Conservation (phyloP, 2,888 invertebrate genomes). For the Arrhopalites spinosus region DNA sequence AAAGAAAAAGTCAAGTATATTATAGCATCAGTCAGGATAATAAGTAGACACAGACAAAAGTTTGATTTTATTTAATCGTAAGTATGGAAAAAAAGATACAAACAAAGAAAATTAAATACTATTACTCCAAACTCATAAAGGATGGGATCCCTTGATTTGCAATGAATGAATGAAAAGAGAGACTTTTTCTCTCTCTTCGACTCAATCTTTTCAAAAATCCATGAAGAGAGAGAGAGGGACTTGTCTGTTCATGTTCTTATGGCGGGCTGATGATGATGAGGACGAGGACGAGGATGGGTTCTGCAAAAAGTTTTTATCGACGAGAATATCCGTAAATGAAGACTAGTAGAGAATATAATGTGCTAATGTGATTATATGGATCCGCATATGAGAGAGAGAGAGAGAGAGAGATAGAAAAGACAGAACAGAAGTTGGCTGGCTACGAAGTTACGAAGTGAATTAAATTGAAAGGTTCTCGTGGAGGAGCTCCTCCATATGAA, state of each 20-base stretch:
- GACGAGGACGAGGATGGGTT: conserved; percentile 20
- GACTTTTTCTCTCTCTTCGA: not conserved
- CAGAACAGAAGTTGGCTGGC: conserved; percentile 37
- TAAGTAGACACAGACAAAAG: not conserved
- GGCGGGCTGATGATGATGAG: not conserved
- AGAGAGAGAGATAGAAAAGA: conserved; percentile 13
- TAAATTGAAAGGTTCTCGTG: conserved; percentile 38
- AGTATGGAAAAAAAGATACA: not conserved
- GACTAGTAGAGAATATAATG: conserved; percentile 34
- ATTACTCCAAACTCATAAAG: not conserved
- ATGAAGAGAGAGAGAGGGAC: conserved; percentile 3
- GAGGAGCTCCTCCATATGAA: conserved; percentile 41
- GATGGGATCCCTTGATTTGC: conserved; percentile 5
- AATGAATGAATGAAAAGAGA: conserved; percentile 9
- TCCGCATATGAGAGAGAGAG: conserved; percentile 31
- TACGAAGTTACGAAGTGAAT: conserved; percentile 38
- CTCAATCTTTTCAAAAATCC: not conserved
- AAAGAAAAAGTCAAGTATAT: not conserved
- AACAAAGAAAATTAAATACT: not conserved
- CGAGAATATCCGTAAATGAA: conserved; percentile 35
- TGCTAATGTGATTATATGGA: conserved; percentile 42
- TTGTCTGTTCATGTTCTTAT: not conserved
- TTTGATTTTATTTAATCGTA: conserved; percentile 9
- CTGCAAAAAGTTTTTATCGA: conserved; percentile 25
- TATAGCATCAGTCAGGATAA: not conserved